Conservation (phyloP, 2,888 invertebrate species). For the Globia sparganii region DNA sequence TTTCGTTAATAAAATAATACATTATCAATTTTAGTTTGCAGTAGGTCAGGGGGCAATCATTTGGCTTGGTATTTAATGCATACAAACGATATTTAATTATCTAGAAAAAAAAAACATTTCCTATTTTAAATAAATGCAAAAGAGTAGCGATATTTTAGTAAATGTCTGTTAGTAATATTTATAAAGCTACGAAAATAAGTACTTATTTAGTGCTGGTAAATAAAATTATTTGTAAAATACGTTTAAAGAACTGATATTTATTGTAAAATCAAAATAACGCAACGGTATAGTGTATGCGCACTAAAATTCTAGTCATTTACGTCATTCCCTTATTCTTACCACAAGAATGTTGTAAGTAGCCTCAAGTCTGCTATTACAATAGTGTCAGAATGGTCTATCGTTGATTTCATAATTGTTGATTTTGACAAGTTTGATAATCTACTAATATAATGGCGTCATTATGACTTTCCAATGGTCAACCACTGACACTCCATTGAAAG, state of each 20-base stretch:
- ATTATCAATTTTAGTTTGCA: conserved; percentile 22
- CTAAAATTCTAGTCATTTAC: conserved; percentile 11
- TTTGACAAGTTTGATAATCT: no score
- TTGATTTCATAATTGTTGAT: no score
- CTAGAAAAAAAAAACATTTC: background rate
- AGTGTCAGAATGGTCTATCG: no score
- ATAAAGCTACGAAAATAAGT: background rate
- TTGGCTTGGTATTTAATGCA: conserved; percentile 14
- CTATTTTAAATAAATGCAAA: conserved; percentile 22
- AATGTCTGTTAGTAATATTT: conserved; percentile 1
- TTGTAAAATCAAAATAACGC: background rate
- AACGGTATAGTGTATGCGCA: background rate
- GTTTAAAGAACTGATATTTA: no score
- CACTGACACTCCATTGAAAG: no score
- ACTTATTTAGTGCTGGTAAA: background rate
- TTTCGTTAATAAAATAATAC: conserved; percentile 25
- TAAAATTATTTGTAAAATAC: conserved; percentile 5
- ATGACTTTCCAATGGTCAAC: no score
- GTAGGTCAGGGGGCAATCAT: conserved; percentile 21
- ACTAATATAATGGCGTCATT: no score
- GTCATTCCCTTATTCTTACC: background rate
- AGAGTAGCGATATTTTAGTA: conserved; percentile 11
- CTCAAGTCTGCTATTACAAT: no score
- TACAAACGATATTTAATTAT: background rate
- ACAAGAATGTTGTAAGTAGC: conserved; percentile 12